These are phyloP conservation scores for Rhagonycha fulva DNA, from an alignment of 2,888 invertebrate species.

Conservation along the genomic window DNA sequence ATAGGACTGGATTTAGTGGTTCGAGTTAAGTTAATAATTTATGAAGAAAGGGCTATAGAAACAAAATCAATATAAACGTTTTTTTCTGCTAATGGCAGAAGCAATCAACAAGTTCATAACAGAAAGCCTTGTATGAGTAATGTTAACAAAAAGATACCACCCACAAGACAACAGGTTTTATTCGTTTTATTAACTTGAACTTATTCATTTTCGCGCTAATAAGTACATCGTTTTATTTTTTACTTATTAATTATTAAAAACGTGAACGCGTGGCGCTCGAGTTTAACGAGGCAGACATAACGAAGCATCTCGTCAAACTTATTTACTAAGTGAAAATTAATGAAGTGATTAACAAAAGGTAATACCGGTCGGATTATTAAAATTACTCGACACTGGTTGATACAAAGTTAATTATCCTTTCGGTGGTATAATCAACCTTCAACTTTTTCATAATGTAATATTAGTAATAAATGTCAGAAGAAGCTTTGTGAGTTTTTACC, in stretches of 20 bases:
- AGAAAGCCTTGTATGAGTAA: constrained; percentile 20
- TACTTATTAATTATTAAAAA: neutral
- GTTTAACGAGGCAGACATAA: neutral
- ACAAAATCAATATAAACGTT: constrained; percentile 13
- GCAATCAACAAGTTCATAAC: constrained; percentile 28
- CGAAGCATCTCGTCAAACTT: neutral
- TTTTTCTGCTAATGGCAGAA: constrained; percentile 19
- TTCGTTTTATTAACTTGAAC: neutral
- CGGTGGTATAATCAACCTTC: neutral
- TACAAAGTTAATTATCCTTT: neutral
- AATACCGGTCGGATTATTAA: neutral
- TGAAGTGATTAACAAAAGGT: neutral
- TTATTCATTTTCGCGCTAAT: neutral
- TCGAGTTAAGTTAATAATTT: constrained; percentile 16
- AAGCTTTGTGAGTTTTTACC: constrained; percentile 9
- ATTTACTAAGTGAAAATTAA: neutral
- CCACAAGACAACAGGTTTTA: constrained; percentile 9
- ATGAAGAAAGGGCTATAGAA: constrained; percentile 10
- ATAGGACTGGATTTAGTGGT: neutral
- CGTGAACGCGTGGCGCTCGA: neutral
- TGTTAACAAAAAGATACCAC: constrained; percentile 18
- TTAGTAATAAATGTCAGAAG: constrained; percentile 6
- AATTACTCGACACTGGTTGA: neutral
- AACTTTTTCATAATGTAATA: neutral
- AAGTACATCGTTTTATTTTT: neutral